Base-by-base conservation (phyloP, 2,888 invertebrate species). In the Zygaena filipendulae region DNA sequence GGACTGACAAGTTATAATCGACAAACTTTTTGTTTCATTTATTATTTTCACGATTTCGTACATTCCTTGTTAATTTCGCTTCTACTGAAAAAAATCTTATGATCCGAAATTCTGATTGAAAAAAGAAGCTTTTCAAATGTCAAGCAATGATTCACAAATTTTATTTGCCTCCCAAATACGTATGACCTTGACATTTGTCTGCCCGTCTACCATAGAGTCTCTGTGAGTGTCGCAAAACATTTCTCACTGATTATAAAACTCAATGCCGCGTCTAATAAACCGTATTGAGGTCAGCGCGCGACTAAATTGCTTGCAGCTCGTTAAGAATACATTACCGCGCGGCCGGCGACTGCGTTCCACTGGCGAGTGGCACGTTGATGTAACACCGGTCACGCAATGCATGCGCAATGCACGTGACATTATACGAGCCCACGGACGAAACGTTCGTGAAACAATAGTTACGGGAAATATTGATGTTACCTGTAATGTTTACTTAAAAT, bases 351-450 rank as follows among this genome's bases (percentile, higher is more conserved):
- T n/a, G n/a, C n/a, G 31, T 26, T 25, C 32, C 35, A 38, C 24
- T 35, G 41, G 33, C 34, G 63, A 62, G 59, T 66, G 40, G 70
- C 59, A 49, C 64, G 52, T 32, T 45, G 52, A 64, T 49, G 68
- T 67, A 69, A 68, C 40, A 40, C 14, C 13, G 22, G 28, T 38
- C 51, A 60, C 58, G 66, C 60, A 66, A 30, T 29, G 25, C 27
- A 10, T n/a, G 18, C 12, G 22, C 23, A 9, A 24, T 13, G 13
- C n/a, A 13, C 3, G 11, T 14, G 7, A 10, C 18, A 23, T 8
- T 23, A 29, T 13, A 16, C 7, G 19, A 18, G 16, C n/a, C n/a
- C n/a, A n/a, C n/a, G n/a, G n/a, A n/a, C n/a, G n/a, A n/a, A n/a
- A n/a, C n/a, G n/a, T n/a, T n/a, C n/a, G n/a, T n/a, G n/a, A n/a